Evolutionary conservation across 1,140 invertebrate genomes (phyloP), one percentile per base, ranked within the genome.

Genomic region (Tigriopus japonicus): DNA sequence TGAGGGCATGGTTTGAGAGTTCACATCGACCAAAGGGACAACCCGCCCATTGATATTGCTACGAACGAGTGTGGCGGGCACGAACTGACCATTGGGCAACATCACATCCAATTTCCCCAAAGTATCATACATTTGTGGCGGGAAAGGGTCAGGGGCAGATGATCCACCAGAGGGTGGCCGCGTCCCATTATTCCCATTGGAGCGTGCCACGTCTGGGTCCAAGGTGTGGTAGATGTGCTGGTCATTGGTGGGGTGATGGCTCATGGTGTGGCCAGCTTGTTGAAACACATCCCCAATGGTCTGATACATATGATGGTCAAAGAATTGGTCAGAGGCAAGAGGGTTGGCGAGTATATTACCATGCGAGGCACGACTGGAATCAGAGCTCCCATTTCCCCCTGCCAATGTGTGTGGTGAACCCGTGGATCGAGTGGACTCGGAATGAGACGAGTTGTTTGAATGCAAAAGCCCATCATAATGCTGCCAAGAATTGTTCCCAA

Each of bases 41-140:
- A 49, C 53, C 3, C 53, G 15, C 40, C 41, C 55, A 42, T 58
- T 17, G 17, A 14, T 17, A 41, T 23, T 14, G 21, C 35, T 58
- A 3, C 55, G 13, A 14, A 58, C 55, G 12, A 58, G 41, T 3
- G 55, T 58, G 13, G 55, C 55, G 2, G 55, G 55, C 5, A 58
- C 55, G 13, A 58, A 41, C 42, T 40, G 55, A 14, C 55, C 55
- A 40, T 58, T 40, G 14, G 55, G 55, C 23, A 58, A 24, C 55
- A 58, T 58, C 15, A 58, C 55, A 42, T 58, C 55, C 28, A 58
- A 23, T n/a, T 41, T 58, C n/a, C 55, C 24, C 14, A 58, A 14
- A 5, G 55, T 13, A 40, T 58, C 28, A 58, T 58, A 58, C 45
- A 49, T 49, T 15, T 35, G 28, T 35, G 28, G 28, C 28, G 28